Base-by-base conservation (phyloP, 2,888 invertebrate species). In the Leucophora obtusa region DNA sequence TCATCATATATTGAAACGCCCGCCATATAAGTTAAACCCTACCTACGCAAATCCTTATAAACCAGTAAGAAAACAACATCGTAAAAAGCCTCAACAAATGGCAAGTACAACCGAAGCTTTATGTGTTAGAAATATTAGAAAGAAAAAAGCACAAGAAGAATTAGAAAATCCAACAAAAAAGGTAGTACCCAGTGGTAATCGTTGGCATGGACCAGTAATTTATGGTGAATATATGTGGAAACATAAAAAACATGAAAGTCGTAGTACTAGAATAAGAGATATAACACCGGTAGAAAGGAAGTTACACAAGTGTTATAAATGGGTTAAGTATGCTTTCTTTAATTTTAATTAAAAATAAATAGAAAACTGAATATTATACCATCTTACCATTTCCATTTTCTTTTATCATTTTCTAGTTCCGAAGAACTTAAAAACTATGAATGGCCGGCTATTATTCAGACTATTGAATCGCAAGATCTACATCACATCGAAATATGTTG, bases 401-500 rank as follows among this genome's bases (percentile, higher is more conserved):
- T 17, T 15, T 43, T 38, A n/a, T n/a, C n/a, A 18, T 17, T 24
- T 43, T 70, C 47, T 11, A 81, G 81, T 6, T 65, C 73, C 0
- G 38, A 69, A n/a, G 69, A 81, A 58, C 47, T 77, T 1, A 76
- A 62, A 18, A 51, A 65, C 14, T 81, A 77, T 17, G 35, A 73
- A 18, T 77, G 76, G 81, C 76, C 76, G 0, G 76, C 81, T 14
- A 70, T 81, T 14, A 54, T 81, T 10, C 76, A 81, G 50, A 66
- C 43, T 0, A 53, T 66, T 24, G 72, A 93, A 0, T 89, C 92
- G n/a, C 90, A 93, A 14, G 92, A 92, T 33, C 91, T 93, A 73
- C 93, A 93, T 84, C 91, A 92, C 66, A 93, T 94, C 84, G 91
- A 93, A 82, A 91, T 93, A 43, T 96, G 96, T 86, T 96, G 95